These are phyloP conservation scores for Lepidurus couesii DNA, from an alignment of 1,140 invertebrate genomes.

Conservation along the genomic window DNA sequence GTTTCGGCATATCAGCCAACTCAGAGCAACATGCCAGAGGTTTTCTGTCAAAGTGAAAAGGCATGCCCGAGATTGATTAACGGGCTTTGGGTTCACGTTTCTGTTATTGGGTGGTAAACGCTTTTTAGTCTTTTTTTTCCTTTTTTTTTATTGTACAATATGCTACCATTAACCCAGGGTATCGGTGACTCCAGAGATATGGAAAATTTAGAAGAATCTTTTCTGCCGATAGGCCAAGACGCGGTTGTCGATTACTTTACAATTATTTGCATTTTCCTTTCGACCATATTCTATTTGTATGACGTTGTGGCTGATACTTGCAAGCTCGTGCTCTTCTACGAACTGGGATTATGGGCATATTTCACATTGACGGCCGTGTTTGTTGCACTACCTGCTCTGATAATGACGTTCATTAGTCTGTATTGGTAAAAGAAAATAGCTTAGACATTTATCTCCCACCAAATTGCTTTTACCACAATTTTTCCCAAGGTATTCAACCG, in stretches of 20 bases:
- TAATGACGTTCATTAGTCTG: neutral
- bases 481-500: neutral
- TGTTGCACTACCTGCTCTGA: neutral
- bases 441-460: neutral
- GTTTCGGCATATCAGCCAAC: too few species aligned
- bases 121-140: too few species aligned
- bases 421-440: neutral
- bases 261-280: neutral
- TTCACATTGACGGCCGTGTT: neutral
- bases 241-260: neutral
- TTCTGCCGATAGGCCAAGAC: neutral
- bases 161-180: neutral
- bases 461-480: neutral
- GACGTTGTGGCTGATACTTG: neutral
- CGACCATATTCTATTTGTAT: neutral
- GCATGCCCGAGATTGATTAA: too few species aligned
- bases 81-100: too few species aligned
- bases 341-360: neutral
- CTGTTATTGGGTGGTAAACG: too few species aligned
- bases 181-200: neutral
- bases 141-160: neutral
- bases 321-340: conserved; percentile 7
- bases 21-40: too few species aligned
- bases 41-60: too few species aligned
- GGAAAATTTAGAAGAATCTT: neutral